phyloP scores from a whole-genome alignment of 2,113 vertebrate genomes.

The Cyanoderma ruficeps region DNA sequence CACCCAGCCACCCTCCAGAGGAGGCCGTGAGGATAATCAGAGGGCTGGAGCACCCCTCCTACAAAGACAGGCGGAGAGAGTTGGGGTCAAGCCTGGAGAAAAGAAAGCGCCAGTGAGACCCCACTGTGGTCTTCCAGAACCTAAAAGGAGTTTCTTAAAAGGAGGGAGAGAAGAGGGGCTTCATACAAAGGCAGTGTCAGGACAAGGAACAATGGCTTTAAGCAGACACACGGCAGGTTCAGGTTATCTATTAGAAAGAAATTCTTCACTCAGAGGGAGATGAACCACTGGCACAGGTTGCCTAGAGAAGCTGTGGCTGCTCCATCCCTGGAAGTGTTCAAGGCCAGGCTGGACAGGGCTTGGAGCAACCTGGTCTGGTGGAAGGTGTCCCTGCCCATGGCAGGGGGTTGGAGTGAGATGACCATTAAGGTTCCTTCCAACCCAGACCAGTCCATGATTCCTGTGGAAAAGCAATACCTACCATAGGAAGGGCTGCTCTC shows the following conservation, averaged over 20 bases:
- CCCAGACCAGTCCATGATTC: neutral
- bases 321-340: neutral
- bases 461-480: neutral
- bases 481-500: neutral
- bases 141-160: neutral
- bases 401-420: neutral
- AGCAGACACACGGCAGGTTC: neutral
- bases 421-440: neutral
- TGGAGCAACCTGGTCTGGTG: neutral
- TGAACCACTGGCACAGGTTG: neutral
- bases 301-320: neutral
- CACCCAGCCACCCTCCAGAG: neutral
- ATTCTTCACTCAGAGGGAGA: neutral
- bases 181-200: neutral
- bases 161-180: neutral
- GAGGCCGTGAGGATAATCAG: too few species aligned
- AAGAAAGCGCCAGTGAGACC: neutral
- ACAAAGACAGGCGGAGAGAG: neutral
- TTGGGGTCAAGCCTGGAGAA: neutral
- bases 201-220: neutral
- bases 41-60: neutral
- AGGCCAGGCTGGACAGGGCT: neutral
- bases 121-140: neutral
- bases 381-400: neutral
- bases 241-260: neutral